These are phyloP conservation scores for Aleiodes leptofemur DNA, from an alignment of 2,888 invertebrate genomes.

Conservation along the genomic window DNA sequence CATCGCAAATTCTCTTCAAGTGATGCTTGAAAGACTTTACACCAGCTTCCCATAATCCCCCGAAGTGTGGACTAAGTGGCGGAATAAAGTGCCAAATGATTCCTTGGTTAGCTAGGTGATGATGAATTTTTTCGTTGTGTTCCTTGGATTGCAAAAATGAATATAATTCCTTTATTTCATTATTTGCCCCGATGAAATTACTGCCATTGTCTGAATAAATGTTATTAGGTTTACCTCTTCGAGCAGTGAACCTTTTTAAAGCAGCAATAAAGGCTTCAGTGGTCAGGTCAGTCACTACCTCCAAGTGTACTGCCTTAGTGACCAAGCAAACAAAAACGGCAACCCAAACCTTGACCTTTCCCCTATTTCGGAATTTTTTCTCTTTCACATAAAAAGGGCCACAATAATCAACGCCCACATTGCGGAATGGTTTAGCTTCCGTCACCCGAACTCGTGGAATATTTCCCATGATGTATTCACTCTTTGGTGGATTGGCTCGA, in stretches of 20 bases:
- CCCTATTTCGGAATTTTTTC: too few species aligned
- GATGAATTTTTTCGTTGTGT: constrained; percentile 19
- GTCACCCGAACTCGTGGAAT: constrained; percentile 34
- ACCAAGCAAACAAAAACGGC: too few species aligned
- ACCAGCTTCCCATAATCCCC: too few species aligned
- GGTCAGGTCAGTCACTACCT: constrained; percentile 21
- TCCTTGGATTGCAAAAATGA: not conserved
- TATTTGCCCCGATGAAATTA: constrained; percentile 16
- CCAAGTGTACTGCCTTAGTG: constrained; percentile 47
- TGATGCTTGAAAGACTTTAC: constrained; percentile 51
- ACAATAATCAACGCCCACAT: too few species aligned
- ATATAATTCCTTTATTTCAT: constrained; percentile 47
- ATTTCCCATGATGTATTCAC: constrained; percentile 44
- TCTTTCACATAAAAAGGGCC: too few species aligned
- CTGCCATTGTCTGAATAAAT: constrained; percentile 14
- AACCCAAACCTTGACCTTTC: too few species aligned
- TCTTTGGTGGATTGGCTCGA: constrained; percentile 7
- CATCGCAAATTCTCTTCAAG: too few species aligned
- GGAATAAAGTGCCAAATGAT: constrained; percentile 59
- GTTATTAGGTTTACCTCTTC: not conserved
- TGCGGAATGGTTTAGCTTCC: too few species aligned
- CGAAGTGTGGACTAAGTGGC: constrained; percentile 55
- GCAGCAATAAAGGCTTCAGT: not conserved
- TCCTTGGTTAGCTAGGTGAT: not conserved
- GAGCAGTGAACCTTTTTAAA: too few species aligned